Percentiles rank a stretch among this genome's conserved stretches.
These are phyloP conservation scores for Epizoanthus stellaris DNA, from an alignment of 92 coral and sea anemone species.

Conservation along the genomic window DNA sequence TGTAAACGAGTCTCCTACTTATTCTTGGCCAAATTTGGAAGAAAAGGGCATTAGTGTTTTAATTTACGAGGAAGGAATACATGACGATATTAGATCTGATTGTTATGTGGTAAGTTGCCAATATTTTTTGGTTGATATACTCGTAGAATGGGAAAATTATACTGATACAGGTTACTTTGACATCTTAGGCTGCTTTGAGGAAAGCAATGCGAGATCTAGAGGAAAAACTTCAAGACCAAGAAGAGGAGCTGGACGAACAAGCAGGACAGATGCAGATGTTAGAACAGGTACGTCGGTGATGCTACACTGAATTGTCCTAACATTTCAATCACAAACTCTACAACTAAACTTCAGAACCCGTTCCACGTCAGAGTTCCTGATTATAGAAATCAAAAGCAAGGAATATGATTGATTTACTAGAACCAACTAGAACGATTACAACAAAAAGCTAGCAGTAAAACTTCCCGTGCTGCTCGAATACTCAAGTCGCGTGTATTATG, in stretches of 20 bases:
- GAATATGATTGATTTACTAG: too few species aligned
- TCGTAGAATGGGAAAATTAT: background rate
- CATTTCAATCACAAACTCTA: too few species aligned
- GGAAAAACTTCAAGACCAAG: slow-evolving; percentile 90
- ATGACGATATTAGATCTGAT: slow-evolving; percentile 1
- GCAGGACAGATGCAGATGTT: slow-evolving; percentile 93
- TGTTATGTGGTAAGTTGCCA: background rate
- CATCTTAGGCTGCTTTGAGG: slow-evolving; percentile 78
- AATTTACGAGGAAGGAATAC: slow-evolving; percentile 9
- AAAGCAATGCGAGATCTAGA: slow-evolving; percentile 84
- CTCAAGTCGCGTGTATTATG: too few species aligned
- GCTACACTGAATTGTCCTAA: background rate
- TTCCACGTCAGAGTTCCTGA: too few species aligned
- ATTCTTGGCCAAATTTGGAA: slow-evolving; percentile 10
- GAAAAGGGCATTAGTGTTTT: background rate
- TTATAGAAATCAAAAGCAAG: too few species aligned
- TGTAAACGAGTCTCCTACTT: background rate
- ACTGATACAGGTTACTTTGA: background rate
- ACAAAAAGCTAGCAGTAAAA: too few species aligned
- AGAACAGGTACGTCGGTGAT: slow-evolving; percentile 73
- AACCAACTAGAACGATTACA: too few species aligned
- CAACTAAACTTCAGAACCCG: too few species aligned
- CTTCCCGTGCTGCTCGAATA: too few species aligned
- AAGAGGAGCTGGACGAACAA: slow-evolving; percentile 96
- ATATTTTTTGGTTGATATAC: background rate